Evolutionary conservation across 2,888 invertebrate genomes (phyloP).

Genomic region (Caradrina kadenii): DNA sequence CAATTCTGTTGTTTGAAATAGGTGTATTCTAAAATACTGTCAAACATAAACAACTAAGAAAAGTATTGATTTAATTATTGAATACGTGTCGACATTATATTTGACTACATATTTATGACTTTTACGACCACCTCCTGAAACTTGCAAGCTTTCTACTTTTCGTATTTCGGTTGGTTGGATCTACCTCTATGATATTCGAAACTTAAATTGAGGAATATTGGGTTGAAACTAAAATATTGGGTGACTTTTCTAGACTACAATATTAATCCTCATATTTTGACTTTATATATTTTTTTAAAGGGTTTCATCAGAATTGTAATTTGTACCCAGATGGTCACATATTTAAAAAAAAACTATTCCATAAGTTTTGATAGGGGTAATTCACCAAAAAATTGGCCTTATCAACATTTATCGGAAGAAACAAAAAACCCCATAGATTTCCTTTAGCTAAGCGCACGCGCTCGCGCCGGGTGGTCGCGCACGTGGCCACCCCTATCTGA

Average conservation of each 20-base stretch:
- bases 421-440: constrained; percentile 70
- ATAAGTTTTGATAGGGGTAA: constrained; percentile 59
- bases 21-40: too few relatives aligned
- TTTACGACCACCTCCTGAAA: too few relatives aligned
- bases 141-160: neutral
- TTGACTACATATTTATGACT: too few relatives aligned
- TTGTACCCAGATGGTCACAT: constrained; percentile 3
- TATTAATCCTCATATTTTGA: neutral
- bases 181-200: too few relatives aligned
- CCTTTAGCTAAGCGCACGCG: constrained; percentile 75
- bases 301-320: neutral
- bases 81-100: too few relatives aligned
- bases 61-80: too few relatives aligned
- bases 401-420: constrained; percentile 63
- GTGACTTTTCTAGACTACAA: neutral
- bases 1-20: too few relatives aligned
- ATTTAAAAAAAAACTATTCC: constrained; percentile 39
- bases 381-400: constrained; percentile 61
- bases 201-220: too few relatives aligned
- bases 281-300: too few relatives aligned
- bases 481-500: constrained; percentile 87
- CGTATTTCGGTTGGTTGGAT: too few relatives aligned
- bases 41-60: too few relatives aligned
- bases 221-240: too few relatives aligned
- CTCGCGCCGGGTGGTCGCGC: constrained; percentile 84